Evolutionary conservation across 2,113 vertebrate species (phyloP), one percentile per base, ranked within the genome.

Genomic region (Callospermophilus lateralis): DNA sequence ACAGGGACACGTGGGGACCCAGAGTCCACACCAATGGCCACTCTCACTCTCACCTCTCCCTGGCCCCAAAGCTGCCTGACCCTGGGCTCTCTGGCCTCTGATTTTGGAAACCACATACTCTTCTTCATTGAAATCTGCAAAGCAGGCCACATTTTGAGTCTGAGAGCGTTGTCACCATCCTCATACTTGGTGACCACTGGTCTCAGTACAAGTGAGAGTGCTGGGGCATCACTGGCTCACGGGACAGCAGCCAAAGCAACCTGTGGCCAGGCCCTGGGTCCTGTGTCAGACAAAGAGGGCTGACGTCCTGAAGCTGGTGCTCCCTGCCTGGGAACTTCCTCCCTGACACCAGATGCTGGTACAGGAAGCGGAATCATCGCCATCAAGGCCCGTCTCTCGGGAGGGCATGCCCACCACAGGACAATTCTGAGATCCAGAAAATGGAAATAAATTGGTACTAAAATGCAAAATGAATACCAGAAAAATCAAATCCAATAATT

Each of bases 181-280:
- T 55, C 45, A 42, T 17, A 9, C n/a, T 30, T 26, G 58, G n/a
- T 37, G 39, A 13, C 70, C 24, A 16, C 37, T 28, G 48, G 30
- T 48, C 37, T 12, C 2, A 17, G 32, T 8, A 13, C 8, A 67
- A 55, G 6, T 0, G 3, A 22, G 4, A 11, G 28, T 0, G 1
- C 5, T 20, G 78, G 58, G 30, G 4, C 0, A 26, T 61, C 11
- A 45, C 9, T 4, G 26, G 20, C 76, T 89, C 53, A 37, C 42
- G 0, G 8, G 42, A 6, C 78, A 12, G 19, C 32, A 20, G 8
- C 32, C 85, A 34, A 32, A 1, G 37, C 37, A 8, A n/a, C 20
- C 70, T 11, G 20, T 1, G 51, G 37, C 67, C 37, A 10, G 17
- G 61, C 51, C 48, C 34, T 20, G 22, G 30, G 32, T 9, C 53